Conservation (phyloP, 2,797 vertebrate species). For the Cynodonichthys magdalenae region DNA sequence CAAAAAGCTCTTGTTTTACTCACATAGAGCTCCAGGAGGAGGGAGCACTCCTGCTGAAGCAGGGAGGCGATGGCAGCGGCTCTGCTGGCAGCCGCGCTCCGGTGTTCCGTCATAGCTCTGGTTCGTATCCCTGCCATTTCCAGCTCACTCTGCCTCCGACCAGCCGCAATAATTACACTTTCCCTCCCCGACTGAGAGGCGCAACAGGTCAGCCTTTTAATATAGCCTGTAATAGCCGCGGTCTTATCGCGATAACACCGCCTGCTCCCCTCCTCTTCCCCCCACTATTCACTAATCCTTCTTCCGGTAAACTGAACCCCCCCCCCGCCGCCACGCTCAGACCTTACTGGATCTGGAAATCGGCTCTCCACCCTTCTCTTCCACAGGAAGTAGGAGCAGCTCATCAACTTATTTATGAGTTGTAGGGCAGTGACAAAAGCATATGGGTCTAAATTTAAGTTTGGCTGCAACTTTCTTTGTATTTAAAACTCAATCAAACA, state of each 20-base stretch:
- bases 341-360: slow-evolving; percentile 31
- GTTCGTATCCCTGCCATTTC: slow-evolving; percentile 65
- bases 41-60: slow-evolving; percentile 68
- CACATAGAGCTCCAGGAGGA: slow-evolving; percentile 78
- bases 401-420: slow-evolving; percentile 40
- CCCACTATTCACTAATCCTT: slow-evolving; percentile 1
- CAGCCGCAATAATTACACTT: too few species aligned
- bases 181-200: too few species aligned
- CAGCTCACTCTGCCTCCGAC: too few species aligned
- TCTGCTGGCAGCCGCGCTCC: slow-evolving; percentile 37
- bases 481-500: not conserved
- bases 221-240: not conserved
- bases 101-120: slow-evolving; percentile 40
- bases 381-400: slow-evolving; percentile 49
- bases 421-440: too few species aligned
- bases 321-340: not conserved
- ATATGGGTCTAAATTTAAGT: slow-evolving; percentile 21
- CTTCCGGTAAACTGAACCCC: slow-evolving; percentile 27
- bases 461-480: not conserved
- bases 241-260: too few species aligned
- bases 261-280: too few species aligned
- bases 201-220: slow-evolving; percentile 25
- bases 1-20: slow-evolving; percentile 52
- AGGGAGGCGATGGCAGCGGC: slow-evolving; percentile 66
- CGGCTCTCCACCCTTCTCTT: slow-evolving; percentile 60